Conservation (phyloP, 2,113 vertebrate species). For the Limnothrissa miodon region DNA sequence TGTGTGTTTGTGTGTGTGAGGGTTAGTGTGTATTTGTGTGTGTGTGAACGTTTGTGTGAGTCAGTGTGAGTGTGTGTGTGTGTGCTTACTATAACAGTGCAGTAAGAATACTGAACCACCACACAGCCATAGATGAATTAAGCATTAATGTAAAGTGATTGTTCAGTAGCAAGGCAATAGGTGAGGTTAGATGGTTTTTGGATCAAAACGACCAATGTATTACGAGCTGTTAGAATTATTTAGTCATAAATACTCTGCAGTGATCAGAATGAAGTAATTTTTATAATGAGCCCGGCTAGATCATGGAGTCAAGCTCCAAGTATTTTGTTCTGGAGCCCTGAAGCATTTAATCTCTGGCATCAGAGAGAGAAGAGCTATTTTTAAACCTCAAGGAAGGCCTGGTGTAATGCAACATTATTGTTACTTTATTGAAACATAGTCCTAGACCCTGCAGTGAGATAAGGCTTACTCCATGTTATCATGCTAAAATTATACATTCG, state of each 20-base stretch:
- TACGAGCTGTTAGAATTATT: too few species aligned
- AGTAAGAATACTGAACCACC: background rate
- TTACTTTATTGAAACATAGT: background rate
- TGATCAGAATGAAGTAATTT: background rate
- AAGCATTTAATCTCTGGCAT: background rate
- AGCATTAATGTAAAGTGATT: too few species aligned
- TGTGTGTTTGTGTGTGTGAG: background rate
- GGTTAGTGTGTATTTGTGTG: conserved; percentile 11
- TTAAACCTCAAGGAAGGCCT: background rate
- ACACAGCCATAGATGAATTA: too few species aligned
- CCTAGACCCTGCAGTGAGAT: background rate
- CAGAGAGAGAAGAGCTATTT: background rate
- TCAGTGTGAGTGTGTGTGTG: background rate
- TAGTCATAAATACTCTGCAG: too few species aligned
- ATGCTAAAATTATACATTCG: background rate
- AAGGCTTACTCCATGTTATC: background rate
- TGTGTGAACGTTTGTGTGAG: background rate
- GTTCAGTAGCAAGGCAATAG: too few species aligned
- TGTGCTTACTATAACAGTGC: background rate
- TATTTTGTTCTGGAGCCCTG: background rate
- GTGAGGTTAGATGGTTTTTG: too few species aligned
- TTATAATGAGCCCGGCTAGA: background rate
- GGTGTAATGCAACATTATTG: background rate
- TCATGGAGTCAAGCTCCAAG: background rate
- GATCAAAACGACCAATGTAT: too few species aligned